Evolutionary conservation across 2,888 invertebrate species (phyloP).

Genomic region (Lycophotia porphyrea): DNA sequence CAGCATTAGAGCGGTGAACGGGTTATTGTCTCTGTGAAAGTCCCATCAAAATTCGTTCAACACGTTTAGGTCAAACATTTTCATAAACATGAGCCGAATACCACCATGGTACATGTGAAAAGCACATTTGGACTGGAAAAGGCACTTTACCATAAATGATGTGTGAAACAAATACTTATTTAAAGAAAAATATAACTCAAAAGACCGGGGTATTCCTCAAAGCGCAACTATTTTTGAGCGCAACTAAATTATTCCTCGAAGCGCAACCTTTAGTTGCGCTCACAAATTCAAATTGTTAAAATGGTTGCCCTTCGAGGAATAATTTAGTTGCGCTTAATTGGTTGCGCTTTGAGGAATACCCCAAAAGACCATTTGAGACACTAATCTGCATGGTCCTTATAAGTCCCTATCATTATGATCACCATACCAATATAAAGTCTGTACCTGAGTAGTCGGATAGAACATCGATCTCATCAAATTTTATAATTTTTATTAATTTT

Average conservation of each 20-base stretch:
- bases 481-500: too few relatives aligned
- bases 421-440: not conserved
- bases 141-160: not conserved
- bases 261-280: too few relatives aligned
- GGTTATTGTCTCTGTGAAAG: constrained; percentile 7
- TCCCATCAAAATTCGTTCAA: constrained; percentile 16
- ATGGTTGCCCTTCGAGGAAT: too few relatives aligned
- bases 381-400: not conserved
- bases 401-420: not conserved
- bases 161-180: not conserved
- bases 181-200: not conserved
- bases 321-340: too few relatives aligned
- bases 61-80: constrained; percentile 19
- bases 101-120: not conserved
- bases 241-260: too few relatives aligned
- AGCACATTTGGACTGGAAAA: not conserved
- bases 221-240: too few relatives aligned
- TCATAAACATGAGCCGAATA: not conserved
- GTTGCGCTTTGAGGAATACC: too few relatives aligned
- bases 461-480: too few relatives aligned
- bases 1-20: constrained; percentile 16
- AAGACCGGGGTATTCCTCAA: too few relatives aligned
- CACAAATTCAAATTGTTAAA: too few relatives aligned
- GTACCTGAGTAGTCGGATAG: not conserved
- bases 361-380: not conserved